Evolutionary conservation across 2,113 vertebrate genomes (phyloP).

Genomic region (Muscicapa adusta): DNA sequence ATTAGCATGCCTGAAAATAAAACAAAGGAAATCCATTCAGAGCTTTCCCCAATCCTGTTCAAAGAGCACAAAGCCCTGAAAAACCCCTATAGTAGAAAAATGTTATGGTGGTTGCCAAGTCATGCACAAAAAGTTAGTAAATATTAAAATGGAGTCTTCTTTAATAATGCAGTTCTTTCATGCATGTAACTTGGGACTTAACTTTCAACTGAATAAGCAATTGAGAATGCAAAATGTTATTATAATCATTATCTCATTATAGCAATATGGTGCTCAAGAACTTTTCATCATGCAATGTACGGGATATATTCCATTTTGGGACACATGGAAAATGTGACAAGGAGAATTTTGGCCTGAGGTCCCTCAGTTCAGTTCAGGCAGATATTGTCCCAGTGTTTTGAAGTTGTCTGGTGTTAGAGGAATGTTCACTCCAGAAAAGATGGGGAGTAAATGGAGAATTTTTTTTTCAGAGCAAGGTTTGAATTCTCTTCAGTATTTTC

Average conservation of each 20-base stretch:
- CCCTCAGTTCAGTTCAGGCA: neutral
- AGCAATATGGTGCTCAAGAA: neutral
- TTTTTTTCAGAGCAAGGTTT: neutral
- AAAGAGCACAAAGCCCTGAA: constrained; percentile 24
- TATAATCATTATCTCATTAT: neutral
- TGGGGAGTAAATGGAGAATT: neutral
- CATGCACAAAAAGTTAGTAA: constrained; percentile 44
- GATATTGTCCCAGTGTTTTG: neutral
- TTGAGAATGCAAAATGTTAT: constrained; percentile 11
- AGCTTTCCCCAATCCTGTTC: neutral
- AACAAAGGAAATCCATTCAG: constrained; percentile 41
- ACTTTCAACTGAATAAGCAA: constrained; percentile 37
- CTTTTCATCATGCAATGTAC: neutral
- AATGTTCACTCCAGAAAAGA: neutral
- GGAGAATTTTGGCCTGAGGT: neutral
- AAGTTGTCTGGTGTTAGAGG: neutral
- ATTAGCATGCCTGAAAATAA: constrained; percentile 17
- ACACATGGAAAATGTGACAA: neutral
- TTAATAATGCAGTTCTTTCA: constrained; percentile 3
- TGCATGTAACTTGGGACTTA: constrained; percentile 14
- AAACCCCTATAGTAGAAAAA: constrained; percentile 8
- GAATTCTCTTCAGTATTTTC: neutral
- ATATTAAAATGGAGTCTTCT: constrained; percentile 43
- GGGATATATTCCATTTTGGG: neutral
- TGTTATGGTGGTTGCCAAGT: constrained; percentile 4